Conservation (phyloP, 2,888 invertebrate genomes). For the Xanthorhoe designata region DNA sequence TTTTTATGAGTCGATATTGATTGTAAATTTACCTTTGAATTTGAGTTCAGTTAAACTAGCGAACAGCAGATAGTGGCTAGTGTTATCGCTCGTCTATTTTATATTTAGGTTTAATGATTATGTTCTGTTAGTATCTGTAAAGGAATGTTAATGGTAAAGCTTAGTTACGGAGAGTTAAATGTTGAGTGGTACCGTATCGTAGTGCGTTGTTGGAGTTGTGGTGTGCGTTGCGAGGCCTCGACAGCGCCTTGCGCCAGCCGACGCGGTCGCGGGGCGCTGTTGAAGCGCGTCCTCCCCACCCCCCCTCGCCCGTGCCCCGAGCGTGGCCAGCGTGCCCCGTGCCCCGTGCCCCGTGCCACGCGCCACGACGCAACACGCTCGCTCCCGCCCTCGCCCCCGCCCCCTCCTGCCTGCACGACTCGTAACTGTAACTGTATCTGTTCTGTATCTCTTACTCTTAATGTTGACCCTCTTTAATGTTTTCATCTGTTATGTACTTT, state of each 20-base stretch:
- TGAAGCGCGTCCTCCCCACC: conserved; percentile 55
- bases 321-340: conserved; percentile 6
- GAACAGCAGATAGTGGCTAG: conserved; percentile 85
- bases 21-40: conserved; percentile 81
- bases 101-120: conserved; percentile 77
- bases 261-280: conserved; percentile 61
- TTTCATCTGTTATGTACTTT: conserved; percentile 82
- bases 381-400: conserved; percentile 61
- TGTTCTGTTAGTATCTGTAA: conserved; percentile 83
- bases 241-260: conserved; percentile 66
- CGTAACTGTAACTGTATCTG: conserved; percentile 53
- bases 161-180: conserved; percentile 82
- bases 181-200: conserved; percentile 84
- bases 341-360: conserved; percentile 33
- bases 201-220: conserved; percentile 82
- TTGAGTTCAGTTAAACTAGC: conserved; percentile 83
- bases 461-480: conserved; percentile 82
- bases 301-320: conserved; percentile 43
- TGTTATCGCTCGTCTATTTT: conserved; percentile 83
- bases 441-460: conserved; percentile 77
- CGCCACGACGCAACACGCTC: conserved; percentile 49
- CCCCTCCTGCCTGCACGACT: conserved; percentile 78
- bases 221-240: conserved; percentile 69
- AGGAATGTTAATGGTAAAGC: conserved; percentile 83
- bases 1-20: conserved; percentile 83